phyloP scores from a whole-genome alignment of 2,888 invertebrate genomes.

The Dorcus hopei region DNA sequence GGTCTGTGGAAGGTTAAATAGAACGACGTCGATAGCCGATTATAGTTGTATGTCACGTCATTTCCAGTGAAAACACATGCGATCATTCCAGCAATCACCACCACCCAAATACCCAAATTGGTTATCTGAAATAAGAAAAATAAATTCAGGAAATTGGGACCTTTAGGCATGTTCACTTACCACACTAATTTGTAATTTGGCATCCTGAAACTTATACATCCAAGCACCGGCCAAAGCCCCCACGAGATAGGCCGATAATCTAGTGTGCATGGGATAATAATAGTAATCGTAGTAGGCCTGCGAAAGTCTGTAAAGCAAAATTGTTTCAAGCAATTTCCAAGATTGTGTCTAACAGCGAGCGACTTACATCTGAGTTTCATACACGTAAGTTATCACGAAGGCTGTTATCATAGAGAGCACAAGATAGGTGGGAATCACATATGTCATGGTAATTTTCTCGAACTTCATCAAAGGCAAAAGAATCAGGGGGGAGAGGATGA shows the following conservation, averaged over 20 bases:
- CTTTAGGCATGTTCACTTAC: constrained; percentile 14
- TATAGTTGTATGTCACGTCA: constrained; percentile 15
- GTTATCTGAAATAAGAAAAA: constrained; percentile 19
- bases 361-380: constrained; percentile 18
- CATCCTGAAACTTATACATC: constrained; percentile 24
- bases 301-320: constrained; percentile 13
- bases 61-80: constrained; percentile 14
- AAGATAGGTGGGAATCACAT: constrained; percentile 9
- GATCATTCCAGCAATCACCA: constrained; percentile 15
- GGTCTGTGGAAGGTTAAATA: constrained; percentile 22
- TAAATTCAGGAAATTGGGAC: not conserved
- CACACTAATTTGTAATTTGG: constrained; percentile 22
- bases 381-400: constrained; percentile 12
- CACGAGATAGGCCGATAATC: constrained; percentile 28
- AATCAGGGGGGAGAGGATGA: constrained; percentile 38
- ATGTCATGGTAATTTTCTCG: constrained; percentile 9
- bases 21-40: constrained; percentile 16
- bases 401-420: constrained; percentile 12
- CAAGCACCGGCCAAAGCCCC: constrained; percentile 28
- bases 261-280: constrained; percentile 27
- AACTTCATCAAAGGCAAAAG: constrained; percentile 33
- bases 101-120: constrained; percentile 21
- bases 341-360: not conserved
- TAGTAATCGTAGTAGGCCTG: constrained; percentile 18
- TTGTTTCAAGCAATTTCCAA: not conserved